Evolutionary conservation across 2,888 invertebrate genomes (phyloP), one percentile per base, ranked within the genome.

Genomic region (Melipona beecheii): DNA sequence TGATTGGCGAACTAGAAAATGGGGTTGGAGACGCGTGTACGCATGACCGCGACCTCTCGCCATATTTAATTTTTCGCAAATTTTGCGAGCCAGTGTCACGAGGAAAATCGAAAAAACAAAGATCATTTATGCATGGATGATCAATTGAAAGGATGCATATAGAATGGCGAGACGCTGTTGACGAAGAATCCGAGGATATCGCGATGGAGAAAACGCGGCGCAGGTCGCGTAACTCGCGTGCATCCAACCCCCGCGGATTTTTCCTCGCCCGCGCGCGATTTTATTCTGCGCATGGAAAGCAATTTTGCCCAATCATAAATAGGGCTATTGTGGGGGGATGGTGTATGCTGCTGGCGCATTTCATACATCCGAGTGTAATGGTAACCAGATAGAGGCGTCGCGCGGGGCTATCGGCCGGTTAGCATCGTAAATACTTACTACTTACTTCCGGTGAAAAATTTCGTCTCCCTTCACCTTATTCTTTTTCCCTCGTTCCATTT

Each of bases 221-320:
- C 83, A 73, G 78, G 77, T 82, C 75, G 80, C 64, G 72, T 27
- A 60, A 60, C 75, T 73, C 49, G 69, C 76, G 64, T 77, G 76
- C 68, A 89, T 85, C 85, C 85, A 85, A 85, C 85, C 90, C 90
- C 92, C 91, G 91, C 92, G 91, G 93, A 93, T 94, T 93, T 93
- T 93, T 93, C 93, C 92, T 90, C 89, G 87, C 90, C 88, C 90
- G 91, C 92, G 93, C 93, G 92, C 93, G 93, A 94, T 94, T 94
- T 94, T 94, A 94, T 94, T 94, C 94, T 94, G 94, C 94, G 94
- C 94, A 94, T 94, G 94, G 94, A 94, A 94, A 94, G 94, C 94
- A 94, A 94, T 94, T 94, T 94, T 94, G 93, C 94, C 94, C 94
- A 94, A 94, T 94, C 94, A 94, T 94, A 94, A 94, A 94, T 94